Base-by-base conservation (phyloP, 2,797 vertebrate species). In the Dicrostonyx torquatus region DNA sequence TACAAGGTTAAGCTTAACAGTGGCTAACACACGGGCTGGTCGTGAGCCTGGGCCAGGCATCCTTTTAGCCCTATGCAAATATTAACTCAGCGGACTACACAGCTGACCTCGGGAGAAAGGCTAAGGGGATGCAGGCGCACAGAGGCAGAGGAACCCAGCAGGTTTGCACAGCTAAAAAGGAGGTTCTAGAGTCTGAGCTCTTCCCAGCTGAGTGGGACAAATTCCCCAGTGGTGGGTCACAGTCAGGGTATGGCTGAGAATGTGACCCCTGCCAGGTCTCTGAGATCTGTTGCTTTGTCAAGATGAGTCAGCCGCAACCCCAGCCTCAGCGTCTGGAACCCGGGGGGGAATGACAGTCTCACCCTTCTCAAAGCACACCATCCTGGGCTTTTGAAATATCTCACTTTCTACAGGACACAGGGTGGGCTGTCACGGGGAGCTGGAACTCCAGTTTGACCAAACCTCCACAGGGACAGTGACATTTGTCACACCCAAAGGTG, bases 361-460 rank as follows among this genome's bases (percentile, higher is more conserved):
- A 22, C 76, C 55, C 40, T 82, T 73, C 88, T 48, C n/a, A 64
- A 60, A 53, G 31, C 15, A 48, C 34, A 48, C 34, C n/a, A 34
- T 64, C 58, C 40, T 62, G 55, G 77, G 72, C 76, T 94, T 64
- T 85, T 50, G 73, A 78, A 94, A 45, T 37, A 31, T 95, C 96
- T 97, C 93, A 68, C 0, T 95, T 88, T 70, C 82, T 91, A 77
- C 22, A 94, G 96, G 97, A 96, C 96, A 95, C 95, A 89, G 26
- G 0, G 0, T 66, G 24, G 75, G 34, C 50, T 29, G 58, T 53
- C 12, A n/a, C 40, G 6, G 22, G 29, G 40, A 64, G 45, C 40
- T 64, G 50, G 50, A 53, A 43, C 26, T 66, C 68, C 20, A 9
- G 40, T 55, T 66, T 89, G 48, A 45, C 90, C 75, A 77, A 75